Conservation (phyloP, 1,140 invertebrate species). For the Drosophila mayri region DNA sequence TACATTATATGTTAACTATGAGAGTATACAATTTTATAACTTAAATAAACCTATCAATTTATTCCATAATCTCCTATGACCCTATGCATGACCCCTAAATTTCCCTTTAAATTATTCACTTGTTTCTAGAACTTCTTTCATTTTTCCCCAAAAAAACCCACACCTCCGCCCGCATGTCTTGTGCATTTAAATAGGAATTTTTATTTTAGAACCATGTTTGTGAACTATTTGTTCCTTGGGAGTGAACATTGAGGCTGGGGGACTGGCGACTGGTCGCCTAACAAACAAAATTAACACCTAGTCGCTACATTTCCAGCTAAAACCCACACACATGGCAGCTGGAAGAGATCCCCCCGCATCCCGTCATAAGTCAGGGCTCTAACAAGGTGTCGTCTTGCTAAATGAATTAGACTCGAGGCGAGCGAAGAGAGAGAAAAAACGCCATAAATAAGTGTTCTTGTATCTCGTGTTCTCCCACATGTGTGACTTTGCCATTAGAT, state of each 20-base stretch:
- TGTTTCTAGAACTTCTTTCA: background rate
- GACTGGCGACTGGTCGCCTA: conserved; percentile 13
- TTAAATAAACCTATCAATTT: background rate
- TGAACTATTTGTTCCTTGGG: conserved; percentile 58
- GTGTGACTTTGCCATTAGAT: conserved; percentile 32
- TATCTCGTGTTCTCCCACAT: conserved; percentile 7
- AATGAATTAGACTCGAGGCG: conserved; percentile 67
- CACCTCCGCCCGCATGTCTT: conserved; percentile 59
- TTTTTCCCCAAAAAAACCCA: conserved; percentile 20
- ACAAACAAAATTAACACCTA: conserved; percentile 79
- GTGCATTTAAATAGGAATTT: conserved; percentile 47
- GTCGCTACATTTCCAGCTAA: conserved; percentile 77
- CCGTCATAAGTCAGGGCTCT: conserved; percentile 51
- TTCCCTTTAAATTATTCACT: conserved; percentile 40
- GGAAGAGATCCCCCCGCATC: conserved; percentile 21
- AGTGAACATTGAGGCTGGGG: background rate
- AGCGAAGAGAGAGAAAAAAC: conserved; percentile 17
- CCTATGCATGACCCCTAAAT: conserved; percentile 4
- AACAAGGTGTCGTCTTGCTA: conserved; percentile 80
- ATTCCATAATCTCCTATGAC: background rate
- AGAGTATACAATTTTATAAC: too few relatives aligned
- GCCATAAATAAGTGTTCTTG: conserved; percentile 47
- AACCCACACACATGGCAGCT: conserved; percentile 31
- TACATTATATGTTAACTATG: too few relatives aligned
- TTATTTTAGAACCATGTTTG: conserved; percentile 28